phyloP scores from a whole-genome alignment of 2,113 vertebrate species.

The Progne subis region DNA sequence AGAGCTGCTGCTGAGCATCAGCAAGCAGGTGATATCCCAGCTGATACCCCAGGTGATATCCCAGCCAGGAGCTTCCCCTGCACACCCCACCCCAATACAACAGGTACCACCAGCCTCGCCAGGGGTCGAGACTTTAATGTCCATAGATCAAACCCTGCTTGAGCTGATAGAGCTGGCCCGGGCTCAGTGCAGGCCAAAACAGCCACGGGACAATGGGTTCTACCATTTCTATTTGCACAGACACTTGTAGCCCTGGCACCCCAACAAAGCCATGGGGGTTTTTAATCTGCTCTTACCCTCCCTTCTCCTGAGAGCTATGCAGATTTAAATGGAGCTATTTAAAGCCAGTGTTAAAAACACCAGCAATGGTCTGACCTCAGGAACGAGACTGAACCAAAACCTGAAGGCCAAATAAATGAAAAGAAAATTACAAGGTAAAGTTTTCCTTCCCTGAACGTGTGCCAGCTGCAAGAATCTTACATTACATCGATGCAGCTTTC shows the following conservation, averaged over 20 bases:
- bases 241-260: not conserved
- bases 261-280: rapidly evolving
- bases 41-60: not conserved
- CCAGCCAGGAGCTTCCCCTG: not conserved
- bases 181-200: not conserved
- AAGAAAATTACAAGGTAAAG: conserved; percentile 55
- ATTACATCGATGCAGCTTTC: not conserved
- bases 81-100: not conserved
- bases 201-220: rapidly evolving
- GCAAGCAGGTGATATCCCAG: not conserved
- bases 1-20: rapidly evolving
- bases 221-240: not conserved
- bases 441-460: not conserved
- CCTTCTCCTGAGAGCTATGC: not conserved
- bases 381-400: not conserved
- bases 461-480: conserved; percentile 2
- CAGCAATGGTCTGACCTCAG: not conserved
- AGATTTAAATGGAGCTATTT: not conserved
- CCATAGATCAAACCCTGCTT: not conserved
- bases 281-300: not conserved
- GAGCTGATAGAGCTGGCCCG: rapidly evolving
- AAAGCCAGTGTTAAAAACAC: not conserved
- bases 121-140: not conserved
- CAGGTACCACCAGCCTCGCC: not conserved
- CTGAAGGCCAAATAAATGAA: not conserved